Evolutionary conservation across 1,140 invertebrate genomes (phyloP).

Genomic region (Cotesia chilonis): DNA sequence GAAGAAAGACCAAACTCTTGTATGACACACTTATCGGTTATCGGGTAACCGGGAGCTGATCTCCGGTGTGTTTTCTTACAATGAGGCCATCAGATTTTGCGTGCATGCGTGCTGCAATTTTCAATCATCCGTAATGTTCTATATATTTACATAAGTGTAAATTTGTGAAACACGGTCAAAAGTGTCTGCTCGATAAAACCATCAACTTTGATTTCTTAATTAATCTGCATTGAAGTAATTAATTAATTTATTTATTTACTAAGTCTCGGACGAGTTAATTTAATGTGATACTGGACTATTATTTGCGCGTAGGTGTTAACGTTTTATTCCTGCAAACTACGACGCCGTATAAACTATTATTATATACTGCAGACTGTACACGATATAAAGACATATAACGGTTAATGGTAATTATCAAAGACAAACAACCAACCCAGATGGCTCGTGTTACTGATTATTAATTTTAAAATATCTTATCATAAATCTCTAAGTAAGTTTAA

Average conservation of each 20-base stretch:
- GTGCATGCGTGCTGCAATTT: neutral
- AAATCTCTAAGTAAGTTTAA: neutral
- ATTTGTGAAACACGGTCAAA: too few species aligned
- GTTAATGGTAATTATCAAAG: conserved; percentile 16
- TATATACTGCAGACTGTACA: neutral
- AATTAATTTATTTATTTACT: too few species aligned
- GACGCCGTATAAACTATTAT: neutral
- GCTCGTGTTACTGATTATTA: neutral
- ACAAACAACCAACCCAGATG: neutral
- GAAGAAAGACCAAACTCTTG: too few species aligned
- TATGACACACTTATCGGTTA: conserved; percentile 5
- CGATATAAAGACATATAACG: conserved; percentile 23
- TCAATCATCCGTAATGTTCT: neutral
- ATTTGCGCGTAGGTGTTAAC: neutral
- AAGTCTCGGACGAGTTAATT: too few species aligned
- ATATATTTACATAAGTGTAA: neutral
- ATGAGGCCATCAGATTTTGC: conserved; percentile 15
- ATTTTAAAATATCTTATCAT: conserved; percentile 8
- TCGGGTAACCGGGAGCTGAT: neutral
- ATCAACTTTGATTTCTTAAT: too few species aligned
- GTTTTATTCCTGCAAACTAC: neutral
- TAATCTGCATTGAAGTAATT: too few species aligned
- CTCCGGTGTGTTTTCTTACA: neutral
- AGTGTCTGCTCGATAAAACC: too few species aligned
- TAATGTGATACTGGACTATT: neutral